Base-by-base conservation (phyloP, 2,888 invertebrate species). In the Dastarcus helophoroides region DNA sequence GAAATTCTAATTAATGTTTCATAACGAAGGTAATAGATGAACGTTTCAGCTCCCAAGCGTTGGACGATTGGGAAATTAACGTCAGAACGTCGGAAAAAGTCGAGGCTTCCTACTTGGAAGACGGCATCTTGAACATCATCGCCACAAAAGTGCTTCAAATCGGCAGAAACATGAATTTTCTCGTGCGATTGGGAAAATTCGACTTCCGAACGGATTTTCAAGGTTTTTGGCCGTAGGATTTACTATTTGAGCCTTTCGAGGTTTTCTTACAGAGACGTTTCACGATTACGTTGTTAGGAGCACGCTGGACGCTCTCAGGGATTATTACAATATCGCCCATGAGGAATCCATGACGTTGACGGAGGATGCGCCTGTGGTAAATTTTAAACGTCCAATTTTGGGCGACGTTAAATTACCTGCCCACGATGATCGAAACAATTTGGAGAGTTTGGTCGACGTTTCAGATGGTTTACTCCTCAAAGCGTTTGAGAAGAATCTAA, bases 401-500 rank as follows among this genome's bases (percentile, higher is more conserved):
- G 48, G 47, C 24, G 38, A 43, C 0, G 53, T 50, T 25, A 40
- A 45, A 15, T 44, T 40, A 28, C 50, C 48, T 32, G 44, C 46
- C 16, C 40, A 43, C 4, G 50, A 49, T 2, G 54, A 58, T 33
- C 49, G 55, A 49, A 54, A 56, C 33, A 48, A 47, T 34, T 37
- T 56, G 13, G 56, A 56, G 27, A 53, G 55, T 39, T 41, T 54
- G 12, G 49, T 58, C 3, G 56, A 60, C 35, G 49, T 48, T 1
- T 39, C 45, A 3, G 52, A 60, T 39, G 54, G 56, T 2, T 67
- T 68, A 46, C 40, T 67, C 14, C 58, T 63, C 46, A 56, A 60
- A 40, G 67, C 65, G 13, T 64, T 67, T 32, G 56, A 61, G 32
- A 47, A 52, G 8, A 64, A 58, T 42, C 52, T 28, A 10, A 3